Evolutionary conservation across 2,113 vertebrate genomes (phyloP), one percentile per base, ranked within the genome.

Genomic region (Condylura cristata): DNA sequence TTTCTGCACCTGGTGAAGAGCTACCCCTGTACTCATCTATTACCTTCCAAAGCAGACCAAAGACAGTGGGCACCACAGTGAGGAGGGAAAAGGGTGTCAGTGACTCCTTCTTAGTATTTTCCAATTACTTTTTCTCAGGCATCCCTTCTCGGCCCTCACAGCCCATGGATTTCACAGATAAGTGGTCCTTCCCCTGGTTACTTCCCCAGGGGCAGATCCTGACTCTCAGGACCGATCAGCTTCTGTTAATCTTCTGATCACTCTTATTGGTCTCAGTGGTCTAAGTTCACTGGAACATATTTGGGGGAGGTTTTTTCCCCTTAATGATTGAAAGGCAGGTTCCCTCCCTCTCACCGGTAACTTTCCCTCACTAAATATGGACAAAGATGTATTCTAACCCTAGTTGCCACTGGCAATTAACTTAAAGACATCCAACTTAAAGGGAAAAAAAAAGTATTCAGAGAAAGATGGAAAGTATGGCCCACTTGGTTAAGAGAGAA

Each of bases 141-240:
- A 0, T 34, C 41, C 30, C 11, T 46, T 4, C 2, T 2, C 48
- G 37, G 14, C 34, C n/a, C 22, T n/a, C 0, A 1, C 4, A 84
- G 63, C n/a, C 46, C 63, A 34, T 18, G 32, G 18, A 22, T 32
- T 51, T 53, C 68, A 89, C 16, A n/a, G 80, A 48, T 18, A 20
- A 17, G 3, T 7, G 70, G 32, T 24, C 56, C 53, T 4, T n/a
- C 48, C 41, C 26, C 24, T 11, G 53, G 48, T 30, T 26, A n/a
- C n/a, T n/a, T n/a, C n/a, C n/a, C 53, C 17, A 24, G 8, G 53
- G 4, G n/a, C 28, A 30, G 44, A 58, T 37, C n/a, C 34, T 37
- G 34, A 44, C 30, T 61, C 30, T 34, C 24, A 82, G 18, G 5
- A 75, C 14, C 66, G 53, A 6, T 32, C 16, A 16, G 34, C 26